A percentile compares a stretch with the other conserved stretches of the same genome.
Evolutionary conservation across 30 jellyfish, hydroid and myxozoan genomes (phyloP).

Genomic region (Chrysaora quinquecirrha): DNA sequence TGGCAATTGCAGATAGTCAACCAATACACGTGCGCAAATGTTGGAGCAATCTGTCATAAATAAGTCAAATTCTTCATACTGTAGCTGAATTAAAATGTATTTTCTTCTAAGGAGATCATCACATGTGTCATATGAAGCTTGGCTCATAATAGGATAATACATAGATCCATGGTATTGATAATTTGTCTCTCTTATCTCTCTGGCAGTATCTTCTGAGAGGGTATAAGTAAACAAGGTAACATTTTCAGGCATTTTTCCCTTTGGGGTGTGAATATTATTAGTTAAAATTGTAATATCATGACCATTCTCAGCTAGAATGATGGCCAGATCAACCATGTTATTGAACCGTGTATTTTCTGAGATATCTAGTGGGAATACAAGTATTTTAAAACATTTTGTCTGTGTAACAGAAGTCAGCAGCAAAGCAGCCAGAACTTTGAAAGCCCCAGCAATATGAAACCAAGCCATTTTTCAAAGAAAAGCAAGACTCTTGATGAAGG

Average conservation of each 20-base stretch:
- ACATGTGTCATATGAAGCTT: slow-evolving; percentile 2
- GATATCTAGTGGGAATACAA: slow-evolving; percentile 43
- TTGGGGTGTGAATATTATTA: slow-evolving; percentile 10
- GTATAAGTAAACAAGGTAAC: slow-evolving; percentile 23
- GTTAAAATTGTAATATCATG: slow-evolving; percentile 54
- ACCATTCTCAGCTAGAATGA: slow-evolving; percentile 50
- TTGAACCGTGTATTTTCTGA: slow-evolving; percentile 5
- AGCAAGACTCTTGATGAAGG: no score
- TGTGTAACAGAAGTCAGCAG: neutral
- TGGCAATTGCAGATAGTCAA: slow-evolving; percentile 59
- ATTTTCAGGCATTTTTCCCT: neutral
- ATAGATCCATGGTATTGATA: neutral
- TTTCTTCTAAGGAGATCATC: slow-evolving; percentile 37
- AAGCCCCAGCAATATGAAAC: neutral
- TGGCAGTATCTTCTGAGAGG: neutral
- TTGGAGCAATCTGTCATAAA: slow-evolving; percentile 39
- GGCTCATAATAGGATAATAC: neutral
- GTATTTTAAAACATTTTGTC: slow-evolving; percentile 27
- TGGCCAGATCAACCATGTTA: slow-evolving; percentile 30
- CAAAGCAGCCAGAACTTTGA: neutral
- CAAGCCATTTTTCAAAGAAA: no score
- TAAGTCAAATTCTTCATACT: slow-evolving; percentile 37
- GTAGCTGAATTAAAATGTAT: slow-evolving; percentile 28
- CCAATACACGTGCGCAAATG: slow-evolving; percentile 47
- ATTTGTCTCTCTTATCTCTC: neutral